Conservation (phyloP, 1,140 invertebrate species). For the Pogonus chalceus region DNA sequence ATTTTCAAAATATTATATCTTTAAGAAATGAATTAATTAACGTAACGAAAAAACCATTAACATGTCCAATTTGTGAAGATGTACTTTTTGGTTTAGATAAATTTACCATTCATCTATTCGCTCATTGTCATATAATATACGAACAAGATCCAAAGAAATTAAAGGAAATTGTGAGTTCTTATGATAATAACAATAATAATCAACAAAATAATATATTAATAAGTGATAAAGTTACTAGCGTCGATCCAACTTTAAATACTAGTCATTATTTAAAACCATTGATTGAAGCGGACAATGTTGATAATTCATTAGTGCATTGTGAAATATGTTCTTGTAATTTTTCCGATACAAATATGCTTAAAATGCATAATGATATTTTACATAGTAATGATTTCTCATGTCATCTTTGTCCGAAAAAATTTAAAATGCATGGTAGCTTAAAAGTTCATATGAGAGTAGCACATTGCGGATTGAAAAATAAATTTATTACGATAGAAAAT, state of each 20-base stretch:
- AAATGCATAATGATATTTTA: conserved; percentile 62
- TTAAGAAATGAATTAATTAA: conserved; percentile 59
- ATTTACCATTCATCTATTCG: conserved; percentile 73
- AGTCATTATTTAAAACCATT: neutral
- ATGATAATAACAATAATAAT: conserved; percentile 19
- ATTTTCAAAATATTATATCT: conserved; percentile 57
- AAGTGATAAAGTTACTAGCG: too few relatives aligned
- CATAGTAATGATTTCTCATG: conserved; percentile 63
- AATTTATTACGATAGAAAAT: neutral
- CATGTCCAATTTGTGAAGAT: conserved; percentile 68
- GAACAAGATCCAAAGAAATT: conserved; percentile 13
- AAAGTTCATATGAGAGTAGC: conserved; percentile 73
- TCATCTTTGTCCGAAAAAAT: conserved; percentile 65
- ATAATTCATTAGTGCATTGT: conserved; percentile 42
- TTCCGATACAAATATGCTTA: conserved; percentile 54
- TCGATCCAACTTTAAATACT: neutral
- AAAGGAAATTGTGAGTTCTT: conserved; percentile 31
- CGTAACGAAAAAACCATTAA: conserved; percentile 59
- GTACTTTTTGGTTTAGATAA: conserved; percentile 66
- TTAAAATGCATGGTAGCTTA: conserved; percentile 69
- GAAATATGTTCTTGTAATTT: conserved; percentile 63
- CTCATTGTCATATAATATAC: conserved; percentile 41
- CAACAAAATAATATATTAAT: conserved; percentile 12
- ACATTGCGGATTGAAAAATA: conserved; percentile 43
- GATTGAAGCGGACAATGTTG: conserved; percentile 18